Conservation (phyloP, 2,113 vertebrate genomes). For the Antechinus flavipes region DNA sequence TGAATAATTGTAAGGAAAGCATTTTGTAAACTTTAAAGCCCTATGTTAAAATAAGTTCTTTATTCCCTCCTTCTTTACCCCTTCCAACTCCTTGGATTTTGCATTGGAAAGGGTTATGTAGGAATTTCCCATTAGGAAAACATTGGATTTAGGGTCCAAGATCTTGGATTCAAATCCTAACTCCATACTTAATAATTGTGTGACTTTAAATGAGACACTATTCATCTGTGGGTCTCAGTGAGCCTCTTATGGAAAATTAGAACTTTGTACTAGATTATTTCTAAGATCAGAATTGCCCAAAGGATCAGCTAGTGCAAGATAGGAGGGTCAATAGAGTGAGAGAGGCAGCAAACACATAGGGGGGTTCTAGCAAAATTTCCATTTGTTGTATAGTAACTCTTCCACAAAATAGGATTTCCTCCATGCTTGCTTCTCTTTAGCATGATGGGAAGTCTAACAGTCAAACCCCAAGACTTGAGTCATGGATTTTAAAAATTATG, state of each 20-base stretch:
- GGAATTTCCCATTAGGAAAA: background rate
- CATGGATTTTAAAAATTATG: background rate
- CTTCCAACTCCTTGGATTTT: background rate
- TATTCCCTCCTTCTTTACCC: background rate
- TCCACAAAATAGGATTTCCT: background rate
- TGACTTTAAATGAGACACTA: background rate
- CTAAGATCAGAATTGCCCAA: background rate
- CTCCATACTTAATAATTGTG: background rate
- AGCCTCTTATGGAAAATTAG: background rate
- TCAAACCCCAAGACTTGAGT: background rate
- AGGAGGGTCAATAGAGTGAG: background rate
- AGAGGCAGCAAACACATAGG: no score
- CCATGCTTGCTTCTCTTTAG: background rate
- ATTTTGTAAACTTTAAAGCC: background rate
- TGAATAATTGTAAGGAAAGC: background rate
- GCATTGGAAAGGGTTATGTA: background rate
- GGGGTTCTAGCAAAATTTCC: background rate
- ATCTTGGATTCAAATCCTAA: background rate
- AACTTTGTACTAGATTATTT: background rate
- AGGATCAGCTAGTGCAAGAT: background rate
- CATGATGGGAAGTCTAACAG: background rate
- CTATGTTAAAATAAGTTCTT: background rate
- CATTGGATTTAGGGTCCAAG: background rate
- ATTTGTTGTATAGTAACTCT: background rate
- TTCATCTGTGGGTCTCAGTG: background rate